phyloP scores from a whole-genome alignment of 2,888 invertebrate species.

The Nebria salina region DNA sequence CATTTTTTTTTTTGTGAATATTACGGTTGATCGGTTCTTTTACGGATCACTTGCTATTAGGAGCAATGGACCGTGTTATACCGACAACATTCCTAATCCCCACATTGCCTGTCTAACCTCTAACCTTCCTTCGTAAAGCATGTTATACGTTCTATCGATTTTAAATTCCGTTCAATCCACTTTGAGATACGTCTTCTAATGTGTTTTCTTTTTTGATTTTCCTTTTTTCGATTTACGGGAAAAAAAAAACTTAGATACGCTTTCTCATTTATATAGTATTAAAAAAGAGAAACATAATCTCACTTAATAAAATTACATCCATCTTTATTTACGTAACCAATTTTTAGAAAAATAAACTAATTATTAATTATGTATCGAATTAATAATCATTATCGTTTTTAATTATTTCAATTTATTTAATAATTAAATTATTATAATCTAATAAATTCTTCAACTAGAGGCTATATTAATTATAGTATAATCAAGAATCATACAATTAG shows the following conservation, averaged over 20 bases:
- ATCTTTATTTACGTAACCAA: background rate
- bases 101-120: background rate
- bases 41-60: background rate
- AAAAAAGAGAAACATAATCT: background rate
- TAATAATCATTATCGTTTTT: too few species aligned
- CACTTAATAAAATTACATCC: background rate
- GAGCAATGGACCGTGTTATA: background rate
- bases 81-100: constrained; percentile 1
- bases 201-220: background rate
- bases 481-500: too few species aligned
- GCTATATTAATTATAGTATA: too few species aligned
- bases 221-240: background rate
- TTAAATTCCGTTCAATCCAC: background rate
- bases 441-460: too few species aligned
- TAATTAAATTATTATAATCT: too few species aligned
- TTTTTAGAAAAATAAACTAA: too few species aligned
- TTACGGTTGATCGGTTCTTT: background rate
- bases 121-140: background rate
- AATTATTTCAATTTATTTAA: too few species aligned
- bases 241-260: background rate
- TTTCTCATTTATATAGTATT: background rate
- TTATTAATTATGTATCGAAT: too few species aligned
- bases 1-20: background rate
- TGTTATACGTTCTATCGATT: background rate
- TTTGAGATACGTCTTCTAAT: background rate